Evolutionary conservation across 53 echinoderm and acorn worm genomes (phyloP).

Genomic region (Luidia sarsii): DNA sequence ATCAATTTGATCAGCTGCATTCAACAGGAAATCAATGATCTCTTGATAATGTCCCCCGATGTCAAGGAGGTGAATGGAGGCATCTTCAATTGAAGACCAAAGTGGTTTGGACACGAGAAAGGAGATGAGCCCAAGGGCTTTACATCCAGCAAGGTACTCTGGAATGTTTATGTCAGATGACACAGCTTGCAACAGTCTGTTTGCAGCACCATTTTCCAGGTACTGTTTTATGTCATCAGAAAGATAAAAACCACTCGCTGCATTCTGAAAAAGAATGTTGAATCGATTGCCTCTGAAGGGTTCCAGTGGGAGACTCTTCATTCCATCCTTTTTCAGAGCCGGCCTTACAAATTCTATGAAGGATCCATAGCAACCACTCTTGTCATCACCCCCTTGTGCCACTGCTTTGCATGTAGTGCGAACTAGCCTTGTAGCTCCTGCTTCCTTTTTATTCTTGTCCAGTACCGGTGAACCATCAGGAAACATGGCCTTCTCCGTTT

Average conservation of each 20-base stretch:
- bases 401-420: constrained; percentile 51
- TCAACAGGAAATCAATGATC: no score
- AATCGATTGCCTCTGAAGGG: constrained; percentile 55
- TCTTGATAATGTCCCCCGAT: no score
- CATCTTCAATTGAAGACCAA: no score
- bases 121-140: constrained; percentile 57
- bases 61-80: no score
- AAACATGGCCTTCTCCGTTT: constrained; percentile 29
- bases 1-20: no score
- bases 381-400: constrained; percentile 52
- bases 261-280: constrained; percentile 60
- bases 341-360: constrained; percentile 1
- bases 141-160: constrained; percentile 56
- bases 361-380: constrained; percentile 36
- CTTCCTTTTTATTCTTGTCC: constrained; percentile 23
- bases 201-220: constrained; percentile 23
- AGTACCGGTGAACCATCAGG: constrained; percentile 9
- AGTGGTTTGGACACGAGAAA: no score
- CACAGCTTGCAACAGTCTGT: constrained; percentile 44
- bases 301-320: constrained; percentile 19
- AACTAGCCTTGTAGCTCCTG: constrained; percentile 41
- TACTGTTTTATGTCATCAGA: constrained; percentile 12
- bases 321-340: not conserved
- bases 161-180: constrained; percentile 32
- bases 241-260: constrained; percentile 41